Evolutionary conservation across 1,140 invertebrate genomes (phyloP).

Genomic region (Drosophila lini): DNA sequence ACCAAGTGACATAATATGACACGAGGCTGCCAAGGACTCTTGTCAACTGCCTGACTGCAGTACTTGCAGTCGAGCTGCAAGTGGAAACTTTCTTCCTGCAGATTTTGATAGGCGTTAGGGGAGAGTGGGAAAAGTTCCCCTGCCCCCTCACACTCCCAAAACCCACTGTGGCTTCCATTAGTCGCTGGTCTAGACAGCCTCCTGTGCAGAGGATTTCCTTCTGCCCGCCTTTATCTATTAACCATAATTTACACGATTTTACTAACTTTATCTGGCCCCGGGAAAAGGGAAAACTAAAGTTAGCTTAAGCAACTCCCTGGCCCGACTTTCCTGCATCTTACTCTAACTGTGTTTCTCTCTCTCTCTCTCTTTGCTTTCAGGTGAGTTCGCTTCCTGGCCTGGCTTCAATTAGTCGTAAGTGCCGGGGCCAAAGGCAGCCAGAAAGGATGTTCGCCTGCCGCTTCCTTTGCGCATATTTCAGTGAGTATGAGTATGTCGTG

Average conservation of each 20-base stretch:
- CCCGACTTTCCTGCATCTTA: constrained; percentile 10
- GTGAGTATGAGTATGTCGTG: constrained; percentile 22
- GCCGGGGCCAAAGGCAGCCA: constrained; percentile 44
- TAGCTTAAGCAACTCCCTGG: constrained; percentile 33
- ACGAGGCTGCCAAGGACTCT: constrained; percentile 35
- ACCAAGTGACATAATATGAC: constrained; percentile 50
- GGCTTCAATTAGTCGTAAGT: constrained; percentile 81
- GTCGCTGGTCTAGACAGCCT: constrained; percentile 53
- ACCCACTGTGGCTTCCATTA: constrained; percentile 44
- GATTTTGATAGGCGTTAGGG: constrained; percentile 8
- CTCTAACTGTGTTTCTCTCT: constrained; percentile 16
- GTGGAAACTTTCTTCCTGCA: constrained; percentile 19
- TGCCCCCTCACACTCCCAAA: not conserved
- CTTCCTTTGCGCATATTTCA: constrained; percentile 8
- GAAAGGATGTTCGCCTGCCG: constrained; percentile 10
- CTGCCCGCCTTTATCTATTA: constrained; percentile 65
- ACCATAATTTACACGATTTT: constrained; percentile 80
- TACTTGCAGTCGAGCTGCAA: constrained; percentile 17
- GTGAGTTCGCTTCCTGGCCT: constrained; percentile 55
- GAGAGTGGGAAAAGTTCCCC: no score
- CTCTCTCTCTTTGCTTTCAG: constrained; percentile 52
- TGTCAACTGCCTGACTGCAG: constrained; percentile 33
- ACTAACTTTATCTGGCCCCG: constrained; percentile 61
- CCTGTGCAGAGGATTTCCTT: constrained; percentile 45
- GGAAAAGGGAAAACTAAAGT: constrained; percentile 30